Evolutionary conservation across 2,797 vertebrate genomes (phyloP).

Genomic region (Takifugu ocellatus): DNA sequence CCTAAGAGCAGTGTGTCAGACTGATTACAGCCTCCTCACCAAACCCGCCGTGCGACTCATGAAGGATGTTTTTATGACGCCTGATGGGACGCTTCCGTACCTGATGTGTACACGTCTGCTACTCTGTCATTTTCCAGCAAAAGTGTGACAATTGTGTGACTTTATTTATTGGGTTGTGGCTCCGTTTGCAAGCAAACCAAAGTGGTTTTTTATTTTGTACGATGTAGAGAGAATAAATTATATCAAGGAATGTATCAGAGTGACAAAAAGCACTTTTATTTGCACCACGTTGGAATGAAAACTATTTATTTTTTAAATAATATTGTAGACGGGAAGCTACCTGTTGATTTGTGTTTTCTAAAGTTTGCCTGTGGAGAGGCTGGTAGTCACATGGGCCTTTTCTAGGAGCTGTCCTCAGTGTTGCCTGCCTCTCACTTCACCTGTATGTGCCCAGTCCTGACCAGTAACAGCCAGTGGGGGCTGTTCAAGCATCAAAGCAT

Average conservation of each 20-base stretch:
- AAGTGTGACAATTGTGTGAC: slow-evolving; percentile 26
- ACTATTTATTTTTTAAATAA: slow-evolving; percentile 70
- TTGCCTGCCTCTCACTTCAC: slow-evolving; percentile 74
- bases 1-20: slow-evolving; percentile 49
- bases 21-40: slow-evolving; percentile 61
- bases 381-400: slow-evolving; percentile 53
- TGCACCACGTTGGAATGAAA: slow-evolving; percentile 61
- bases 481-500: slow-evolving; percentile 18
- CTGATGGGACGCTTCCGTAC: slow-evolving; percentile 55
- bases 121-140: slow-evolving; percentile 53
- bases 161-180: slow-evolving; percentile 35
- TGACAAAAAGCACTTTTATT: slow-evolving; percentile 68
- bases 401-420: slow-evolving; percentile 56
- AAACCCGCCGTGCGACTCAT: slow-evolving; percentile 46
- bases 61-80: slow-evolving; percentile 54
- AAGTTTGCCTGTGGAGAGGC: slow-evolving; percentile 71
- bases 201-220: slow-evolving; percentile 69
- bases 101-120: slow-evolving; percentile 57
- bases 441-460: slow-evolving; percentile 50
- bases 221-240: slow-evolving; percentile 41
- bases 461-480: slow-evolving; percentile 37
- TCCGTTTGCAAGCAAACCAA: slow-evolving; percentile 73
- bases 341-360: slow-evolving; percentile 69
- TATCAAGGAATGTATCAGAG: slow-evolving; percentile 67
- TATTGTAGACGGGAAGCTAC: slow-evolving; percentile 63